Evolutionary conservation across 2,797 vertebrate species (phyloP).

Genomic region (Pipistrellus kuhlii): DNA sequence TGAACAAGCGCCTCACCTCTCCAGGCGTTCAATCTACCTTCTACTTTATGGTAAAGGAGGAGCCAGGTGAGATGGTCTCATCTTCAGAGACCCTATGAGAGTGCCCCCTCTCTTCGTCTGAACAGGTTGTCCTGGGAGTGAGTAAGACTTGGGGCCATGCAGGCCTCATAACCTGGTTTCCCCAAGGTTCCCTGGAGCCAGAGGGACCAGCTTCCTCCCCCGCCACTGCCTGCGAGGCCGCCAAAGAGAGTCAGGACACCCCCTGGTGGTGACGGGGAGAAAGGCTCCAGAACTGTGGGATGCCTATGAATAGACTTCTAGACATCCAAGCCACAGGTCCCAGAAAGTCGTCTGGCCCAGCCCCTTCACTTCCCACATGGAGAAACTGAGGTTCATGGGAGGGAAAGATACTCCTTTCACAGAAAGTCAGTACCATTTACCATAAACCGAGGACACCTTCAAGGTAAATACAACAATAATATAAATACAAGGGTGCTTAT

Average conservation of each 20-base stretch:
- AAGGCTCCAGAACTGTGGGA: background rate
- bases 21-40: background rate
- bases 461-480: no score
- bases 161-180: slow-evolving; percentile 57
- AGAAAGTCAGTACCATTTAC: no score
- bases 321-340: fast-evolving
- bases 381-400: background rate
- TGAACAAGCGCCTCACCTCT: background rate
- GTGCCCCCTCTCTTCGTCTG: background rate
- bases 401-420: no score
- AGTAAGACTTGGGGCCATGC: background rate
- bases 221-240: fast-evolving
- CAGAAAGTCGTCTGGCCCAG: background rate
- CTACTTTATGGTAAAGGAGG: background rate
- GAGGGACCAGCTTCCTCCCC: background rate
- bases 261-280: slow-evolving; percentile 43
- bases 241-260: slow-evolving; percentile 1
- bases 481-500: no score
- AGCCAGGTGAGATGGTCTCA: background rate
- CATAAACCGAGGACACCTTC: no score
- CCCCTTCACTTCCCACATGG: background rate
- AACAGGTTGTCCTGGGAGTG: background rate
- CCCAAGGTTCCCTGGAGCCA: slow-evolving; percentile 47
- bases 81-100: background rate
- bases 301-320: fast-evolving